phyloP scores from a whole-genome alignment of 2,888 invertebrate species.

The Rapana venosa region DNA sequence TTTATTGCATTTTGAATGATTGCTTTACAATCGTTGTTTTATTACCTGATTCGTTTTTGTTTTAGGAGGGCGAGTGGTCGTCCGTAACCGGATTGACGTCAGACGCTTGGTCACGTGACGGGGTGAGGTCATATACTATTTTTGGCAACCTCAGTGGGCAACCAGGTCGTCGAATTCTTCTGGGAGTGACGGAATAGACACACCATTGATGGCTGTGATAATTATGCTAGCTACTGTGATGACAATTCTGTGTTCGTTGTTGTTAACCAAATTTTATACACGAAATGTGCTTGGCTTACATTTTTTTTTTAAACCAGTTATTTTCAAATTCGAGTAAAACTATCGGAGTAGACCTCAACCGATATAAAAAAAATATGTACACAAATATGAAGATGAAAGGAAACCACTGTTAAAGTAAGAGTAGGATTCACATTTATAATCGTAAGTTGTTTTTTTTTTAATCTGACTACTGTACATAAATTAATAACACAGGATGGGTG shows the following conservation, averaged over 20 bases:
- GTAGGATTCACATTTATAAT: too few species aligned
- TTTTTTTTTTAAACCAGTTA: too few species aligned
- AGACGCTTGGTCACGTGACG: background rate
- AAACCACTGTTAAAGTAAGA: too few species aligned
- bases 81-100: slow-evolving; percentile 30
- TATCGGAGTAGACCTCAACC: too few species aligned
- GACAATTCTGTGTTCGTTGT: background rate
- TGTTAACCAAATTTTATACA: background rate
- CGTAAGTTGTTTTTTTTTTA: too few species aligned
- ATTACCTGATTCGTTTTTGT: background rate
- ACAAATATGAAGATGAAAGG: too few species aligned
- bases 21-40: background rate
- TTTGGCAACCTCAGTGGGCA: slow-evolving; percentile 32
- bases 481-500: too few species aligned
- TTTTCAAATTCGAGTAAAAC: too few species aligned
- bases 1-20: too few species aligned
- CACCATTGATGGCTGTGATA: slow-evolving; percentile 28
- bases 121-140: slow-evolving; percentile 36
- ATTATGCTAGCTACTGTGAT: background rate
- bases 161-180: background rate
- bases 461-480: too few species aligned
- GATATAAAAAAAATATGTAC: too few species aligned
- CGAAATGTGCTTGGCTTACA: too few species aligned
- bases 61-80: slow-evolving; percentile 37
- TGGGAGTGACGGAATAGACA: slow-evolving; percentile 14